Percentiles rank a stretch among this genome's conserved stretches.
Evolutionary conservation across 2,888 invertebrate genomes (phyloP).

Genomic region (Arctia plantaginis): DNA sequence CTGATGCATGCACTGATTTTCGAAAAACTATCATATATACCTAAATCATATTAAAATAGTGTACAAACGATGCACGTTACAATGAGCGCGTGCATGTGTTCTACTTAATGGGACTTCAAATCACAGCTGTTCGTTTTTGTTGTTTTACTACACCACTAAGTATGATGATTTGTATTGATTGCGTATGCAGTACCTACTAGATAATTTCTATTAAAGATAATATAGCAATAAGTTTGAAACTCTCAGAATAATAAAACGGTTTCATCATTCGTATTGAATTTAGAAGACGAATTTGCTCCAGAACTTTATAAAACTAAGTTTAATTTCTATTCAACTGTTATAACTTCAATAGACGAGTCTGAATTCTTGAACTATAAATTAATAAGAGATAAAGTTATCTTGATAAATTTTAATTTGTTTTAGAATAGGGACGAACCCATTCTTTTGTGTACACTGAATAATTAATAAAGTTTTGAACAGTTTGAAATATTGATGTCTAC

Average conservation of each 20-base stretch:
- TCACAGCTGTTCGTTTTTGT: neutral
- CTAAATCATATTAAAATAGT: no score
- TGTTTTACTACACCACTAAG: neutral
- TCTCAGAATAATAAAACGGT: neutral
- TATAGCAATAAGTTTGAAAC: neutral
- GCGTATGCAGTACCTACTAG: neutral
- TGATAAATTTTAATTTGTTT: constrained; percentile 6
- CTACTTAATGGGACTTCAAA: no score
- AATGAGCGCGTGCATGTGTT: no score
- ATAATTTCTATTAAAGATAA: neutral
- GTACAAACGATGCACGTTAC: no score
- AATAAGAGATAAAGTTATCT: constrained; percentile 9
- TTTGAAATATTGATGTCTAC: constrained; percentile 33
- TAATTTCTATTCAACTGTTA: neutral
- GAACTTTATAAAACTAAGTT: neutral
- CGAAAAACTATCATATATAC: neutral
- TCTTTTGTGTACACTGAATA: constrained; percentile 30
- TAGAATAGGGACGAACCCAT: constrained; percentile 11
- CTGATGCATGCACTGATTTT: neutral
- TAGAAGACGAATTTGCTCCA: neutral
- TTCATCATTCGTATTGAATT: neutral
- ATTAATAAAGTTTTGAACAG: constrained; percentile 37
- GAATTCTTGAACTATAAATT: neutral
- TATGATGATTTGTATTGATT: neutral
- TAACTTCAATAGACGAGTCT: neutral